A percentile compares a stretch with the other conserved stretches of the same genome.
Evolutionary conservation across 2,888 invertebrate genomes (phyloP).

Genomic region (Doris montereyensis): DNA sequence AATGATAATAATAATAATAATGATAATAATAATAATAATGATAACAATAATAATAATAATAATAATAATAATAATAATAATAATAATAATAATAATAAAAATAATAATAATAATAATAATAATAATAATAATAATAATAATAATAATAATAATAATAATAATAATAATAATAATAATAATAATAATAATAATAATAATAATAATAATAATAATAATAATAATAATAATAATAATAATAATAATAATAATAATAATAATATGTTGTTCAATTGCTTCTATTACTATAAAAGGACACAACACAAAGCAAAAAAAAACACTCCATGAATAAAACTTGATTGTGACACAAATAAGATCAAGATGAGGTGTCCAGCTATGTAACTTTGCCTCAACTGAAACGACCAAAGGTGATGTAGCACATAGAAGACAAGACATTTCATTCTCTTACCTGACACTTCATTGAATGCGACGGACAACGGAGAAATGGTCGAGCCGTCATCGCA

Average conservation of each 20-base stretch:
- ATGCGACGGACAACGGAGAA: constrained; percentile 65
- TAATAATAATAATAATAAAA: neutral
- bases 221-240: constrained; percentile 17
- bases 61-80: neutral
- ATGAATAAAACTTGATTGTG: too few species aligned
- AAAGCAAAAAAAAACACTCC: too few species aligned
- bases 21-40: neutral
- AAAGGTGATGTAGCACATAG: too few species aligned
- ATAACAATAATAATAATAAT: neutral
- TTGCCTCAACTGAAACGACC: too few species aligned
- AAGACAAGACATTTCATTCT: too few species aligned
- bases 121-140: constrained; percentile 24
- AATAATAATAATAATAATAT: constrained; percentile 8
- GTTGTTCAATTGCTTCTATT: too few species aligned
- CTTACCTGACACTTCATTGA: constrained; percentile 63
- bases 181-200: constrained; percentile 28
- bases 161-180: constrained; percentile 25
- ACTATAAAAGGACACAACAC: too few species aligned
- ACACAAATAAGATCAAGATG: too few species aligned
- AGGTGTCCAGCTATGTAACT: too few species aligned
- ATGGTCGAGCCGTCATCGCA: constrained; percentile 68
- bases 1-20: neutral
- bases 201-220: constrained; percentile 20
- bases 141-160: constrained; percentile 14
- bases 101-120: constrained; percentile 12